Base-by-base conservation (phyloP, 1,140 invertebrate genomes). In the Aphelinus atriplicis region DNA sequence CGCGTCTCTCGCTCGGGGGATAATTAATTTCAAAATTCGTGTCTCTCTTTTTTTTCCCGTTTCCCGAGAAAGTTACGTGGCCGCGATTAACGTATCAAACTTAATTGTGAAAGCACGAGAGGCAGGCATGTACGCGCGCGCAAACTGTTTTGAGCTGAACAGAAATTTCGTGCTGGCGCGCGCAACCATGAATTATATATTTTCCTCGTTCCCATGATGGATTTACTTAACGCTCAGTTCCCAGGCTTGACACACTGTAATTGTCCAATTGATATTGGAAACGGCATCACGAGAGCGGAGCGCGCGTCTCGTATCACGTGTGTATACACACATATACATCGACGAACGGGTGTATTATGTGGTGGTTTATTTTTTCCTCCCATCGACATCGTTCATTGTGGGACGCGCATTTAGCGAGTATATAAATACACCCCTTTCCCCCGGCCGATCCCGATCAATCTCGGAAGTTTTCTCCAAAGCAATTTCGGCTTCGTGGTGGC, bases 371-470 rank as follows among this genome's bases (percentile, higher is more conserved):
- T n/a, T 61, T 26, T 26, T 26, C 4, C 68, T 53, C 68, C 47
- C 48, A 7, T 60, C 55, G 46, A 67, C 68, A 47, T 57, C 6
- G 53, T 74, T 50, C 63, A 68, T 67, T 68, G 58, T 48, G 50
- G 10, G 56, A 68, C 56, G 46, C 57, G 26, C 26, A 68, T 74
- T 74, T 68, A 26, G 26, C 26, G 26, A 47, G 48, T 5, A 48
- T 7, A 57, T 61, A 60, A 67, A 67, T 67, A 73, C 42, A 60
- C 48, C 42, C 63, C 64, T 42, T 55, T 67, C 50, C 26, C 26
- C 26, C 26, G n/a, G 7, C 2, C 55, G n/a, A 58, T 57, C 53
- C 7, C 57, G 7, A 73, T 73, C 56, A 47, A 73, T 73, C 71
- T 61, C 47, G 43, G 42, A 45, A 46, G 3, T 67, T 73, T 73